Percentiles rank a stretch among this genome's conserved stretches.
Conservation (phyloP, 2,113 vertebrate species). For the Arenaria interpres region DNA sequence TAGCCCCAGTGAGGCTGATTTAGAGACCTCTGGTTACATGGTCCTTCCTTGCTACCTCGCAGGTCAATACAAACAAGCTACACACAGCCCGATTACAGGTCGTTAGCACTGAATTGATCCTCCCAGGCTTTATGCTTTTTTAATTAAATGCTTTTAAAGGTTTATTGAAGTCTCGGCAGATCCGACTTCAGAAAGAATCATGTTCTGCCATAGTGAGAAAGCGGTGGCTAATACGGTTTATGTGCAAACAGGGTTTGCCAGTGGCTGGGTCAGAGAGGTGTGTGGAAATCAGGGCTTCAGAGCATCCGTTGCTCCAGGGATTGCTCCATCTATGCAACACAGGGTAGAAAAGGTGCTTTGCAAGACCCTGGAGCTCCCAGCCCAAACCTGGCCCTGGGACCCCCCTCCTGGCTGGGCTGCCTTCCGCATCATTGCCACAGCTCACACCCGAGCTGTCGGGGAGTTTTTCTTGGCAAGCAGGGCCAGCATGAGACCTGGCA, state of each 20-base stretch:
- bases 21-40: background rate
- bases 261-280: background rate
- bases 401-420: background rate
- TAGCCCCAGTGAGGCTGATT: background rate
- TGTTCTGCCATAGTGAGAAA: background rate
- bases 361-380: background rate
- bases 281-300: background rate
- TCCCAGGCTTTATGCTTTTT: background rate
- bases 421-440: background rate
- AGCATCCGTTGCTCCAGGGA: background rate
- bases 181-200: rapidly evolving
- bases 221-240: background rate
- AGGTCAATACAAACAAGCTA: background rate
- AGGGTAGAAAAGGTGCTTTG: background rate
- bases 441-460: background rate
- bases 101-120: background rate
- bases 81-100: background rate
- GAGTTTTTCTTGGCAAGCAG: background rate
- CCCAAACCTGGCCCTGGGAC: background rate
- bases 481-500: background rate
- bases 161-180: background rate
- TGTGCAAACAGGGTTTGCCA: background rate
- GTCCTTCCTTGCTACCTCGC: background rate
- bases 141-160: background rate
- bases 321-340: background rate